These are phyloP conservation scores for Hipparchia semele DNA, from an alignment of 2,888 invertebrate species.

Conservation along the genomic window DNA sequence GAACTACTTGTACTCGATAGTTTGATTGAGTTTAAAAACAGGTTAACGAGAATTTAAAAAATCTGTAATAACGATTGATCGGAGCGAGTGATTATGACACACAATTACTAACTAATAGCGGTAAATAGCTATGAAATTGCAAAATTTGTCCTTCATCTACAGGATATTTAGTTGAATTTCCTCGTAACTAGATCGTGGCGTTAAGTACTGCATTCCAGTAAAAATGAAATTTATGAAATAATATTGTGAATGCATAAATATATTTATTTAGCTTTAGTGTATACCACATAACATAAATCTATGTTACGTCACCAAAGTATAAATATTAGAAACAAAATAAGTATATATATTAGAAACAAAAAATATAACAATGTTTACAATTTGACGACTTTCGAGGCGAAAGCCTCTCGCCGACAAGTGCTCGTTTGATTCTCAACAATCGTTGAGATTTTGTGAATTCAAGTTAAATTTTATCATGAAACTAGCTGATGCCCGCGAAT, in stretches of 20 bases:
- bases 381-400: too few species aligned
- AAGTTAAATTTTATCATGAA: too few species aligned
- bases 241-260: too few species aligned
- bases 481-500: too few species aligned
- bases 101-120: background rate
- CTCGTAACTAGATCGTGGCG: background rate
- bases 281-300: background rate
- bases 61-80: background rate
- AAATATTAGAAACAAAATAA: too few species aligned
- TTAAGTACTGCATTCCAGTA: background rate
- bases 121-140: background rate
- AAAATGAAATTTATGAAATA: background rate
- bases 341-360: too few species aligned
- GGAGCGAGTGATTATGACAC: background rate
- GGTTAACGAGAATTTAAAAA: background rate
- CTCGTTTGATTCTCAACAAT: too few species aligned
- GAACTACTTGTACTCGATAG: background rate
- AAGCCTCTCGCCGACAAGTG: too few species aligned
- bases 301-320: too few species aligned
- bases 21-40: background rate
- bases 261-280: too few species aligned
- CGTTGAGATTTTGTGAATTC: too few species aligned
- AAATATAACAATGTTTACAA: too few species aligned
- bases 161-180: slow-evolving; percentile 2
- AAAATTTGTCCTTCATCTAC: background rate